Conservation (phyloP, 2,888 invertebrate species). For the Synanthedon myopaeformis region DNA sequence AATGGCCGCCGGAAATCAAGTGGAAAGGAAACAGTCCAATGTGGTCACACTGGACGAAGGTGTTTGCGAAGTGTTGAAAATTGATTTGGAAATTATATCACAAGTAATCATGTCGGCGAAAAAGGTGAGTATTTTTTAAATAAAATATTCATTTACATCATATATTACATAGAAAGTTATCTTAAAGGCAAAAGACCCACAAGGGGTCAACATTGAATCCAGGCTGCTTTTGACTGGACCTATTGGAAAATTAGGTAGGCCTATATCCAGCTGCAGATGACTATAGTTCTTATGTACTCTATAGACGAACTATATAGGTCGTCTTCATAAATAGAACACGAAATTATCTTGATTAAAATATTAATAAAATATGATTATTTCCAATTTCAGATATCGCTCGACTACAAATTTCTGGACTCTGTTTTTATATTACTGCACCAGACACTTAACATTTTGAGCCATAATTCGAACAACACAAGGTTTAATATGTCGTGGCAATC, state of each 20-base stretch:
- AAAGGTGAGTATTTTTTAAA: constrained; percentile 30
- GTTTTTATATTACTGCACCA: constrained; percentile 49
- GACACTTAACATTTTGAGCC: constrained; percentile 32
- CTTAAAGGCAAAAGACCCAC: too few relatives aligned
- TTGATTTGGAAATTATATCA: constrained; percentile 44
- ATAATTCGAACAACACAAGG: constrained; percentile 14
- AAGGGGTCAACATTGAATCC: too few relatives aligned
- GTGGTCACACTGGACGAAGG: constrained; percentile 32
- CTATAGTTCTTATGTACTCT: too few relatives aligned
- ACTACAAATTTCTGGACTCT: constrained; percentile 51
- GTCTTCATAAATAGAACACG: too few relatives aligned
- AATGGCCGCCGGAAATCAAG: constrained; percentile 11
- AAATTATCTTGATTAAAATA: too few relatives aligned
- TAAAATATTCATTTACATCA: too few relatives aligned
- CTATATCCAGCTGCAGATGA: too few relatives aligned
- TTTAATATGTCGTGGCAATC: constrained; percentile 36
- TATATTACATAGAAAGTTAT: too few relatives aligned
- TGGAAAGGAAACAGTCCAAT: constrained; percentile 1
- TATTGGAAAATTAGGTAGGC: too few relatives aligned
- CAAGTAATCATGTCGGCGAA: constrained; percentile 55
- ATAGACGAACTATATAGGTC: too few relatives aligned
- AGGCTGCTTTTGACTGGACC: too few relatives aligned
- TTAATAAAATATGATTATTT: too few relatives aligned
- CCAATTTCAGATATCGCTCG: constrained; percentile 44
- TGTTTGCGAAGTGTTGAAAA: constrained; percentile 39